Evolutionary conservation across 92 coral and sea anemone genomes (phyloP), one percentile per base, ranked within the genome.

Genomic region (Paramuricea clavata): DNA sequence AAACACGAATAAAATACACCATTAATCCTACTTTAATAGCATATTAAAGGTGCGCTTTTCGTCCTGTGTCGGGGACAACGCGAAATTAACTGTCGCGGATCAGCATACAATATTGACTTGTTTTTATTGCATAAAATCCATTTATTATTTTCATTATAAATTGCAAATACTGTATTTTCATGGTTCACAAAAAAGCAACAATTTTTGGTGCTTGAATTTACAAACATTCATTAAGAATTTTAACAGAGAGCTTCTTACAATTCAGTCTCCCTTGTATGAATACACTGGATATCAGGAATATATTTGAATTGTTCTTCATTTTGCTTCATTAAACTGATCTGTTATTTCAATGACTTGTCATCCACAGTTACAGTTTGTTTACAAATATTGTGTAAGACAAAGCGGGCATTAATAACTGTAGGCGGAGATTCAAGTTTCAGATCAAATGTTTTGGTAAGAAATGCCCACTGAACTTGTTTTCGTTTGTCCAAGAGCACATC

Each of bases 281-380:
- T 73, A 82, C 78, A 75, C 78, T 25, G 92, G 88, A 76, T n/a
- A n/a, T 88, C 92, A 34, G 88, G 85, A 59, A 23, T 88, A 71
- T 88, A 64, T 49, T 71, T 88, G 74, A 83, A 88, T 76, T 61
- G 75, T 11, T 27, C 71, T 88, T 83, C 88, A 76, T 88, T 88
- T 42, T 64, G 76, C 76, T 83, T 83, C 28, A 82, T 88, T 32
- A 73, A 60, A 60, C 32, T 60, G 68, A 69, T 69, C 49, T 69
- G 75, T 69, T 69, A 21, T 69, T 34, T 33, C 75, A 69, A 69
- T 33, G 43, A 33, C 44, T 34, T 33, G 23, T 69, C 75, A 69
- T 69, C 75, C 43, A 69, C 75, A 69, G 23, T 39, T 3, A 12
- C 44, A 44, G 30, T 69, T 33, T 69, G 75, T 39, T 69, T 44